phyloP scores from a whole-genome alignment of 2,888 invertebrate genomes.

The Malthinus seriepunctatus region DNA sequence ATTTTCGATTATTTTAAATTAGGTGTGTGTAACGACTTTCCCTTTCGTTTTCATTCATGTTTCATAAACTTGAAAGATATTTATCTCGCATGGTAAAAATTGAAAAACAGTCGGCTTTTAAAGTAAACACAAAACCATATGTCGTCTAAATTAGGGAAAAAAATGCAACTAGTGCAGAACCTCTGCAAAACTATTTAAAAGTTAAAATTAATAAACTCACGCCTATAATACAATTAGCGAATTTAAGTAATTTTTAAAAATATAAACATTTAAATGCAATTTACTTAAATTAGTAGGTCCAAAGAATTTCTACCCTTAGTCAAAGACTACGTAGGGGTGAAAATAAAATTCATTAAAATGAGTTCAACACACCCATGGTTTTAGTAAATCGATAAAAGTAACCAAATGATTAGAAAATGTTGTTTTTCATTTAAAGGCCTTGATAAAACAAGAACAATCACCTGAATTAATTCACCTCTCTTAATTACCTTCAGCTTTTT shows the following conservation, averaged over 20 bases:
- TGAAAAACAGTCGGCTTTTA: slow-evolving; percentile 5
- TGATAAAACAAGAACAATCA: slow-evolving; percentile 8
- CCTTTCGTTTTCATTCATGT: too few species aligned
- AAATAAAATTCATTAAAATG: slow-evolving; percentile 33
- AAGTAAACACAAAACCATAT: slow-evolving; percentile 35
- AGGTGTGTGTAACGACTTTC: too few species aligned
- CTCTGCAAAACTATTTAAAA: slow-evolving; percentile 24
- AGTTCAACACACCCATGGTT: slow-evolving; percentile 52
- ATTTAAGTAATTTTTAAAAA: background rate
- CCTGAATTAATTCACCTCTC: slow-evolving; percentile 1
- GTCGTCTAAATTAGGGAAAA: slow-evolving; percentile 23
- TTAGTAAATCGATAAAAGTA: slow-evolving; percentile 49
- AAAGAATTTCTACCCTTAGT: slow-evolving; percentile 39
- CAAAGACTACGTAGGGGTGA: slow-evolving; percentile 36
- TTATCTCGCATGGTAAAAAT: background rate
- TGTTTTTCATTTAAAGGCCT: background rate
- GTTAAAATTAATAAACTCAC: background rate
- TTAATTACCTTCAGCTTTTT: background rate
- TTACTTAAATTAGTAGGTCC: slow-evolving; percentile 22
- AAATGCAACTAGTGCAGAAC: slow-evolving; percentile 23
- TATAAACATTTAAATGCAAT: slow-evolving; percentile 15
- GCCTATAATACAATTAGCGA: background rate
- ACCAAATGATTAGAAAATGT: slow-evolving; percentile 24
- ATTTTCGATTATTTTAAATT: too few species aligned
- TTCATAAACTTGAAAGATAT: background rate